A percentile compares a stretch with the other conserved stretches of the same genome.
Evolutionary conservation across 2,888 invertebrate genomes (phyloP).

Genomic region (Frankliniella fusca): DNA sequence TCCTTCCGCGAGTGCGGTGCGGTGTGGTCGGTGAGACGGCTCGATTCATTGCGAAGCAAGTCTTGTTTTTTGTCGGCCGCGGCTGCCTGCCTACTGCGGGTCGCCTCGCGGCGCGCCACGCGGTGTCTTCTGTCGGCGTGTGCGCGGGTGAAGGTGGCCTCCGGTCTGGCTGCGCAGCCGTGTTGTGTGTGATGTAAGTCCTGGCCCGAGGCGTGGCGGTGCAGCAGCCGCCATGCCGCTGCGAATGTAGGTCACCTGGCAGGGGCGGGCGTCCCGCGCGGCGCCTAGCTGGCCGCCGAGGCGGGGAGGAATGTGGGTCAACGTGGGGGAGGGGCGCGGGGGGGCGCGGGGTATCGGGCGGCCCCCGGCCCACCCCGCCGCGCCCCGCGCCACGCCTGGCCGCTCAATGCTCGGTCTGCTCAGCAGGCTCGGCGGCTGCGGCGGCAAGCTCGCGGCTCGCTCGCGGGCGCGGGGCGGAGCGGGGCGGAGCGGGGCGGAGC

Average conservation of each 20-base stretch:
- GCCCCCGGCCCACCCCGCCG: not conserved
- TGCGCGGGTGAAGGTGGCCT: not conserved
- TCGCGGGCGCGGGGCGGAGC: too few species aligned
- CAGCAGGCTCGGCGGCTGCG: too few species aligned
- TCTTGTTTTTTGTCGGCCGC: not conserved
- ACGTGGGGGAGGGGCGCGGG: not conserved
- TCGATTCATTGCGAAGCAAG: not conserved
- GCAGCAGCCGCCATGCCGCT: not conserved
- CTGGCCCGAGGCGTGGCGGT: not conserved
- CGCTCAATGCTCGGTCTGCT: not conserved
- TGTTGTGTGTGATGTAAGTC: slow-evolving; percentile 5
- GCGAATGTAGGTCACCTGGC: slow-evolving; percentile 15
- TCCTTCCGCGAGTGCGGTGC: not conserved
- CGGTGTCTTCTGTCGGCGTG: not conserved
- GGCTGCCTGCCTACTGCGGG: not conserved
- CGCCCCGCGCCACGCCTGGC: not conserved
- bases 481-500: too few species aligned
- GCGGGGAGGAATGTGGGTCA: slow-evolving; percentile 8
- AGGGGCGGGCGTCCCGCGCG: not conserved
- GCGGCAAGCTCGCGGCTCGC: too few species aligned
- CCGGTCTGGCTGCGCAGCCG: not conserved
- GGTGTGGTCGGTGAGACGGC: not conserved
- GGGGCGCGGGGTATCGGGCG: not conserved
- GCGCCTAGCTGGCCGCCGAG: slow-evolving; percentile 14
- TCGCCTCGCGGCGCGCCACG: not conserved